Evolutionary conservation across 2,797 vertebrate genomes (phyloP).

Genomic region (Lepus townsendii): DNA sequence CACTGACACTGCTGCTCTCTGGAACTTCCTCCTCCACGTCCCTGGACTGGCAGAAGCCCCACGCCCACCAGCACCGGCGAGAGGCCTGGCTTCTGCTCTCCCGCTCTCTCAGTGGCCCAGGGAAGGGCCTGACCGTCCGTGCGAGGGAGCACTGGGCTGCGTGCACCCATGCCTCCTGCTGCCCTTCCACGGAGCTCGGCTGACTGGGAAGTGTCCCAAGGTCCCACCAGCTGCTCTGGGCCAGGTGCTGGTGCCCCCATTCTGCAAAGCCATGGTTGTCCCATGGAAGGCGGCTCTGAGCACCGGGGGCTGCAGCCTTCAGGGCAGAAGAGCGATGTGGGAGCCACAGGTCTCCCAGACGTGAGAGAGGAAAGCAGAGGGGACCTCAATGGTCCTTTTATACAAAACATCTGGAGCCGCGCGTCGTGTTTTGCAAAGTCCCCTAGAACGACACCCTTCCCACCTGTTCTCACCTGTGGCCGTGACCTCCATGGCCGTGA

Average conservation of each 20-base stretch:
- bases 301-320: background rate
- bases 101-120: background rate
- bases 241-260: background rate
- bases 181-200: background rate
- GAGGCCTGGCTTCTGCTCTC: background rate
- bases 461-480: background rate
- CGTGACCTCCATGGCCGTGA: fast-evolving
- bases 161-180: fast-evolving
- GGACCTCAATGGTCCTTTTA: background rate
- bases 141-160: background rate
- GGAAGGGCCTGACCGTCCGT: background rate
- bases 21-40: background rate
- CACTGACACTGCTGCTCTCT: background rate
- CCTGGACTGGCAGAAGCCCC: background rate
- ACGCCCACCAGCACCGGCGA: fast-evolving
- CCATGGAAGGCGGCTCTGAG: background rate
- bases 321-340: background rate
- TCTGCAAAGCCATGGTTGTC: background rate
- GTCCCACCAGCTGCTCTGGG: background rate
- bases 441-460: background rate
- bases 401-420: background rate
- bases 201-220: background rate
- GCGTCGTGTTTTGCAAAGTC: background rate
- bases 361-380: background rate
- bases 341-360: background rate